Percentiles rank a stretch among this genome's conserved stretches.
Conservation (phyloP, 2,888 invertebrate genomes). For the Elysia crispata region DNA sequence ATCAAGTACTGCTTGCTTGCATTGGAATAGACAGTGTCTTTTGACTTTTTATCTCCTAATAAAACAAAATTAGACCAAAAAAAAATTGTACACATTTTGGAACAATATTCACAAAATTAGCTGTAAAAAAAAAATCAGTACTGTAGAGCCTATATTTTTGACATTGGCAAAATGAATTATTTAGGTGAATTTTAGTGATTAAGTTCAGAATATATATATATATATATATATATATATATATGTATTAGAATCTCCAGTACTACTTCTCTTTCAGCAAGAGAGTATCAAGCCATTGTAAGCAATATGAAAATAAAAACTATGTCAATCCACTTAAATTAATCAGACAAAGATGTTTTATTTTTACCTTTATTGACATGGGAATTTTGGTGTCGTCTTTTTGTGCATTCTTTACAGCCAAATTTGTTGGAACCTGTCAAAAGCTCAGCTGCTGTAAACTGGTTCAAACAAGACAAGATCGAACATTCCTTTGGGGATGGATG, state of each 20-base stretch:
- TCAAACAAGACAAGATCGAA: conserved; percentile 89
- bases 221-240: too few species aligned
- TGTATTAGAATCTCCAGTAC: too few species aligned
- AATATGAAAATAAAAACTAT: too few species aligned
- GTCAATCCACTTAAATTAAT: too few species aligned
- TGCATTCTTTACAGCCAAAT: conserved; percentile 94
- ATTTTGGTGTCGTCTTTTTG: conserved; percentile 74
- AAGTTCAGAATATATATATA: too few species aligned
- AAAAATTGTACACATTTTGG: not conserved
- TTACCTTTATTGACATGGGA: conserved; percentile 48
- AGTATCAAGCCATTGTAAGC: too few species aligned
- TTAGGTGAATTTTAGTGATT: too few species aligned
- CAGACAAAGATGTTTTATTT: too few species aligned
- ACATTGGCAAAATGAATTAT: too few species aligned
- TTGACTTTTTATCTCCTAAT: conserved; percentile 61
- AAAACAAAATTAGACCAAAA: conserved; percentile 1
- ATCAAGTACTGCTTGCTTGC: conserved; percentile 82
- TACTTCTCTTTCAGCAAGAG: not conserved
- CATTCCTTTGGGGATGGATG: conserved; percentile 79
- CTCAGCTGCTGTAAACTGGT: conserved; percentile 94
- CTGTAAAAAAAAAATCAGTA: too few species aligned
- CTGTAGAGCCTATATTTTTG: too few species aligned
- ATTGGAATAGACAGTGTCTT: conserved; percentile 76
- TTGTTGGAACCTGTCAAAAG: conserved; percentile 93
- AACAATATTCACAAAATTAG: too few species aligned